Evolutionary conservation across 1,140 invertebrate genomes (phyloP).

Genomic region (Mesaphorura yosii): DNA sequence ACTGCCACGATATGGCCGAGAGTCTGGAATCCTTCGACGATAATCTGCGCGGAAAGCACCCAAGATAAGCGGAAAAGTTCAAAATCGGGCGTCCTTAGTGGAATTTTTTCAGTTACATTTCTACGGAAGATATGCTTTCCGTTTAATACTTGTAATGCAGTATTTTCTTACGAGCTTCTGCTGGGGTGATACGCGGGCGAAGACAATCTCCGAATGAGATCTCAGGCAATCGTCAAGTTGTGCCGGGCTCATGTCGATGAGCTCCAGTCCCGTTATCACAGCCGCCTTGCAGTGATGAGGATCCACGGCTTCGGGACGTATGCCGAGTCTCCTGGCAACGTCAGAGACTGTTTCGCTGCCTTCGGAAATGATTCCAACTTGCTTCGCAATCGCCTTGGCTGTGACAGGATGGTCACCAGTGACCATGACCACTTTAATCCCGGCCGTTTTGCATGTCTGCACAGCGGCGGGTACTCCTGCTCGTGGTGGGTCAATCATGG

Average conservation of each 20-base stretch:
- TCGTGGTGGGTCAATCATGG: conserved; percentile 56
- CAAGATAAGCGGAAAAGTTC: too few species aligned
- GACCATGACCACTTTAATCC: conserved; percentile 68
- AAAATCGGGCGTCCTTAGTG: too few species aligned
- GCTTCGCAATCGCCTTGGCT: conserved; percentile 46
- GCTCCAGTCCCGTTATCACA: conserved; percentile 43
- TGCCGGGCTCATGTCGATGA: conserved; percentile 42
- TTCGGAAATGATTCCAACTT: conserved; percentile 39
- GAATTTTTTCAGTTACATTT: too few species aligned
- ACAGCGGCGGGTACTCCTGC: conserved; percentile 50
- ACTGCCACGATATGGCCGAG: conserved; percentile 53
- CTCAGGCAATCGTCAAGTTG: conserved; percentile 34
- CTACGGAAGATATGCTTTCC: too few species aligned
- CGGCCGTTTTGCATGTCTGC: conserved; percentile 54
- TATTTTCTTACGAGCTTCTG: too few species aligned
- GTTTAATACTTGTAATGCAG: too few species aligned
- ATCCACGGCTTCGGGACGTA: conserved; percentile 39
- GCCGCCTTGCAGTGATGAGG: conserved; percentile 34
- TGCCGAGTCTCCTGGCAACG: conserved; percentile 39
- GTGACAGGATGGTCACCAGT: conserved; percentile 64
- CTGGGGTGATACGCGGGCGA: conserved; percentile 53
- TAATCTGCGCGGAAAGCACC: too few species aligned
- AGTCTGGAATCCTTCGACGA: conserved; percentile 52
- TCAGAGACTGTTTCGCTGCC: conserved; percentile 46
- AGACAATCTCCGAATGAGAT: conserved; percentile 41